Evolutionary conservation across 1,140 invertebrate genomes (phyloP).

Genomic region (Oppia nitens): DNA sequence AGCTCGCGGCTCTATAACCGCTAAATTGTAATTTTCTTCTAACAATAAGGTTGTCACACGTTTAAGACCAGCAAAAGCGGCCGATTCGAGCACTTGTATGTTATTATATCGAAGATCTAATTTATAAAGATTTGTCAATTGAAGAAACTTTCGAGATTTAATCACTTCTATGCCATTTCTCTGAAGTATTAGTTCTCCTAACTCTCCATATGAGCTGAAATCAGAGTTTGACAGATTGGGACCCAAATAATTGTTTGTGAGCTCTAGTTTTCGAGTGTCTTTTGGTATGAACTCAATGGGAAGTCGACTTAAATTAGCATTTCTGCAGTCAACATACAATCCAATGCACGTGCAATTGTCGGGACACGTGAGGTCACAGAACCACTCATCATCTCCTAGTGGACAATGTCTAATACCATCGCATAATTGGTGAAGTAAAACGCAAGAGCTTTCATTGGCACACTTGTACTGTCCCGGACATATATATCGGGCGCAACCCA

Average conservation of each 20-base stretch:
- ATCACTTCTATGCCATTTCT: slow-evolving; percentile 23
- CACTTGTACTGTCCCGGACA: slow-evolving; percentile 24
- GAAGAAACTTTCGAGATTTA: slow-evolving; percentile 19
- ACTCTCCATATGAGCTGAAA: slow-evolving; percentile 15
- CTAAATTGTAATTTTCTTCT: slow-evolving; percentile 19
- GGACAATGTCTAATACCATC: slow-evolving; percentile 24
- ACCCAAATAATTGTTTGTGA: slow-evolving; percentile 20
- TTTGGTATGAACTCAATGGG: slow-evolving; percentile 12
- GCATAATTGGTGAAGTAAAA: slow-evolving; percentile 23
- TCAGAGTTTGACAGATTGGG: slow-evolving; percentile 14
- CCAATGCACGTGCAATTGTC: slow-evolving; percentile 20
- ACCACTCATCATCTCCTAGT: slow-evolving; percentile 22
- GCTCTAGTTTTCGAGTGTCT: slow-evolving; percentile 22
- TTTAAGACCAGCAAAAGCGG: slow-evolving; percentile 21
- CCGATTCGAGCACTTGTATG: slow-evolving; percentile 15
- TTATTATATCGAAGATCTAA: slow-evolving; percentile 23
- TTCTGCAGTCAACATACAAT: slow-evolving; percentile 19
- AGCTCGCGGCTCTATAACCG: slow-evolving; percentile 18
- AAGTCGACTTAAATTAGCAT: slow-evolving; percentile 16
- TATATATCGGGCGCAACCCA: slow-evolving; percentile 22
- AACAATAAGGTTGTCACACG: slow-evolving; percentile 18
- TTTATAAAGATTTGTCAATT: slow-evolving; percentile 23
- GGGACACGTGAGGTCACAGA: slow-evolving; percentile 23
- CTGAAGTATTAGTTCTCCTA: slow-evolving; percentile 24
- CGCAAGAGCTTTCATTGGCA: slow-evolving; percentile 21